phyloP scores from a whole-genome alignment of 2,888 invertebrate genomes.

The Candidula unifasciata region DNA sequence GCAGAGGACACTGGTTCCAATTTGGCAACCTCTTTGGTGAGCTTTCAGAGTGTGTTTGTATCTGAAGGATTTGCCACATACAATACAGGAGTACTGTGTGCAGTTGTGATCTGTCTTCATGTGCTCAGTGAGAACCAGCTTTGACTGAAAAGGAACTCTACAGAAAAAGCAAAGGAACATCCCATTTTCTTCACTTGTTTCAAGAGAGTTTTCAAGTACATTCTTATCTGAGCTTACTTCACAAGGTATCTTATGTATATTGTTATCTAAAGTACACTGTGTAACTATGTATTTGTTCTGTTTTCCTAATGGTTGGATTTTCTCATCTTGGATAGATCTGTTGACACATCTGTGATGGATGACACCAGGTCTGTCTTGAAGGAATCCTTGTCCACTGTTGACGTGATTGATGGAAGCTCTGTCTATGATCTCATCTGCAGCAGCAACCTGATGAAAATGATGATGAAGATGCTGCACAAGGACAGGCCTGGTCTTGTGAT shows the following conservation, averaged over 20 bases:
- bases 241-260: no score
- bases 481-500: background rate
- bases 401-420: background rate
- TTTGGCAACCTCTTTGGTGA: constrained; percentile 24
- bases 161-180: background rate
- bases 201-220: background rate
- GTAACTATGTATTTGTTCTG: background rate
- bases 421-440: no score
- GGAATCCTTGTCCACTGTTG: background rate
- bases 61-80: constrained; percentile 21
- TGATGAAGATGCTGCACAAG: background rate
- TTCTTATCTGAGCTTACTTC: background rate
- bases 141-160: background rate
- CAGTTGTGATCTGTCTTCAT: background rate
- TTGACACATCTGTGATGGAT: background rate
- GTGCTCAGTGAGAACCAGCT: background rate
- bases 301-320: background rate
- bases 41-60: constrained; percentile 28
- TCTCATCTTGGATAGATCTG: background rate
- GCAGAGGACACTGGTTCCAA: constrained; percentile 5
- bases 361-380: background rate
- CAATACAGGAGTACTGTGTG: background rate
- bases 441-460: background rate
- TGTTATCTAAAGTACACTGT: no score
- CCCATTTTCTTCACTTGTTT: background rate